phyloP scores from a whole-genome alignment of 2,797 vertebrate genomes.

The Notamacropus eugenii region DNA sequence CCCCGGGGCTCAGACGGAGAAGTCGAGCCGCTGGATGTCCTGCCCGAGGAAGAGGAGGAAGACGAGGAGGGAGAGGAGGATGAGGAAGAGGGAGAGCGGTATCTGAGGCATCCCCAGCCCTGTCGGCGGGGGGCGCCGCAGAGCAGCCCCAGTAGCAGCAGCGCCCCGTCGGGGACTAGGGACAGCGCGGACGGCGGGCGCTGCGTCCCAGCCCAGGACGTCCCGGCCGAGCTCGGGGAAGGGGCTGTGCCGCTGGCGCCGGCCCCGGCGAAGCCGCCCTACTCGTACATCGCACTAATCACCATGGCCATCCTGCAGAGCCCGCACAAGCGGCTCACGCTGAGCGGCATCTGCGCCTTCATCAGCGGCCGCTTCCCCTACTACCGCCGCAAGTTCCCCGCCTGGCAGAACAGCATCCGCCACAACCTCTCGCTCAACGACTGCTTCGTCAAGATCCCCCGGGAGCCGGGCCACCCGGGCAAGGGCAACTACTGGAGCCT shows the following conservation, averaged over 20 bases:
- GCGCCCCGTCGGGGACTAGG: neutral
- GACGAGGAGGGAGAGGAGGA: conserved; percentile 70
- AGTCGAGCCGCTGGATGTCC: conserved; percentile 85
- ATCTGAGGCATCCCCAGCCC: conserved; percentile 67
- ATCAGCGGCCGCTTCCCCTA: conserved; percentile 95
- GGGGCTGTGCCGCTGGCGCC: conserved; percentile 61
- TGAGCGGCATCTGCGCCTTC: conserved; percentile 94
- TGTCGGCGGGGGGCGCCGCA: conserved; percentile 77
- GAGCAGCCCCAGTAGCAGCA: conserved; percentile 31
- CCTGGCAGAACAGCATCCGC: conserved; percentile 98
- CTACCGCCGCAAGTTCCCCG: conserved; percentile 92
- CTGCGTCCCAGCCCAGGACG: conserved; percentile 76
- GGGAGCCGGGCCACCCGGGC: conserved; percentile 92
- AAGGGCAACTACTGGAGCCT: conserved; percentile 95
- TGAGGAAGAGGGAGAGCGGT: conserved; percentile 78
- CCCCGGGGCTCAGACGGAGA: conserved; percentile 64
- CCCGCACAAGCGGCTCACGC: conserved; percentile 91
- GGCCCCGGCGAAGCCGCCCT: conserved; percentile 91
- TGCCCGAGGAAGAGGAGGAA: conserved; percentile 81
- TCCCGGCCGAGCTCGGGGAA: fast-evolving
- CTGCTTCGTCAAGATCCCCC: conserved; percentile 96
- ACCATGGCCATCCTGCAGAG: conserved; percentile 96
- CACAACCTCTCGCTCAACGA: conserved; percentile 98
- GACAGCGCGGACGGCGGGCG: conserved; percentile 40
- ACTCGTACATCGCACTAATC: conserved; percentile 96